Evolutionary conservation across 1,140 invertebrate genomes (phyloP).

Genomic region (Prorops nasuta): DNA sequence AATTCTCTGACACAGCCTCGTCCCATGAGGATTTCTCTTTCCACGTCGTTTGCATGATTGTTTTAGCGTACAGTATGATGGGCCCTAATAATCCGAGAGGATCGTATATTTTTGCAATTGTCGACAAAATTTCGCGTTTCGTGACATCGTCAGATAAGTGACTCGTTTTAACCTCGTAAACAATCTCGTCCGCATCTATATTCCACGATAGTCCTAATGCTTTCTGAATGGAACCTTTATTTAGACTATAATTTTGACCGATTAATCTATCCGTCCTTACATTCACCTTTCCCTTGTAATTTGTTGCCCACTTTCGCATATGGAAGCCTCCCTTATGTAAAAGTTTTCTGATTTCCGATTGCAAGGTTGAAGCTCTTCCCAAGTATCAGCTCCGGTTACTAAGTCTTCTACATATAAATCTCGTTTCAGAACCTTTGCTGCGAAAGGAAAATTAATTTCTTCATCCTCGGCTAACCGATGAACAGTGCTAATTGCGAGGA

Average conservation of each 20-base stretch:
- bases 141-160: neutral
- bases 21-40: neutral
- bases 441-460: neutral
- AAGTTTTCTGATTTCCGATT: no score
- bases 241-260: neutral
- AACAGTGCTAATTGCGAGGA: neutral
- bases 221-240: neutral
- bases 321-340: neutral
- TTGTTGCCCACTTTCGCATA: neutral
- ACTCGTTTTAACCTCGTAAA: neutral
- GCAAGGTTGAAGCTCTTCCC: neutral
- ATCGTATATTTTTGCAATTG: slow-evolving; percentile 29
- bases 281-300: neutral
- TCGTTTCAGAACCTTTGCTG: neutral
- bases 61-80: slow-evolving; percentile 37
- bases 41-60: slow-evolving; percentile 5
- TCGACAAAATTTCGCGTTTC: neutral
- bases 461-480: slow-evolving; percentile 1
- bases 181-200: neutral
- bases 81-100: slow-evolving; percentile 41
- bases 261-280: neutral
- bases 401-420: slow-evolving; percentile 3
- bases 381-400: neutral
- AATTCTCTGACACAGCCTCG: neutral
- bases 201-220: neutral